Percentiles rank a stretch among this genome's conserved stretches.
Conservation (phyloP, 2,888 invertebrate genomes). For the Colostygia pectinataria region DNA sequence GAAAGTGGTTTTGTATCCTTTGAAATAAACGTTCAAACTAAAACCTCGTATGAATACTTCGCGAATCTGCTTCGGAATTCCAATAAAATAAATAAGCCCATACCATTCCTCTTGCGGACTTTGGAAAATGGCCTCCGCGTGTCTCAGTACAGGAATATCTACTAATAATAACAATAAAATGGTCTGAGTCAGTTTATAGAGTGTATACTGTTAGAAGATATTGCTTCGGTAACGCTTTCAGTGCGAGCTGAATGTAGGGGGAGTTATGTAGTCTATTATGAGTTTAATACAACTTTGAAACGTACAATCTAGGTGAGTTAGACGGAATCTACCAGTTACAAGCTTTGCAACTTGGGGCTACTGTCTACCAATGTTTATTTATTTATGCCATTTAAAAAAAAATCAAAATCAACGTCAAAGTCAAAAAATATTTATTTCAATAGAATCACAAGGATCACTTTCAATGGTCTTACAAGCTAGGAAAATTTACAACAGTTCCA, state of each 20-base stretch:
- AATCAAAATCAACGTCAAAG: too few relatives aligned
- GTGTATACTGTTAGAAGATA: constrained; percentile 20
- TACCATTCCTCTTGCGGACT: constrained; percentile 36
- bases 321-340: too few relatives aligned
- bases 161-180: constrained; percentile 36
- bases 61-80: constrained; percentile 37
- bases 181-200: constrained; percentile 18
- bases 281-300: too few relatives aligned
- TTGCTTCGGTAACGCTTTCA: constrained; percentile 23
- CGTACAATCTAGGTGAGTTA: too few relatives aligned
- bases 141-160: constrained; percentile 41
- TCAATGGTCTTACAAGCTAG: too few relatives aligned
- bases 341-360: too few relatives aligned
- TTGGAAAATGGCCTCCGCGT: constrained; percentile 37
- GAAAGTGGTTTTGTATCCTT: constrained; percentile 14
- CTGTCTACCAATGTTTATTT: too few relatives aligned
- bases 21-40: constrained; percentile 16
- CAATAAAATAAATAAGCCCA: constrained; percentile 51
- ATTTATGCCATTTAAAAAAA: too few relatives aligned
- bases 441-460: too few relatives aligned
- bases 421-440: too few relatives aligned
- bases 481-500: too few relatives aligned
- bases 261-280: background rate
- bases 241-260: constrained; percentile 3
- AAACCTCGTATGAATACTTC: constrained; percentile 30